Evolutionary conservation across 2,113 vertebrate species (phyloP).

Genomic region (Leucopsar rothschildi): DNA sequence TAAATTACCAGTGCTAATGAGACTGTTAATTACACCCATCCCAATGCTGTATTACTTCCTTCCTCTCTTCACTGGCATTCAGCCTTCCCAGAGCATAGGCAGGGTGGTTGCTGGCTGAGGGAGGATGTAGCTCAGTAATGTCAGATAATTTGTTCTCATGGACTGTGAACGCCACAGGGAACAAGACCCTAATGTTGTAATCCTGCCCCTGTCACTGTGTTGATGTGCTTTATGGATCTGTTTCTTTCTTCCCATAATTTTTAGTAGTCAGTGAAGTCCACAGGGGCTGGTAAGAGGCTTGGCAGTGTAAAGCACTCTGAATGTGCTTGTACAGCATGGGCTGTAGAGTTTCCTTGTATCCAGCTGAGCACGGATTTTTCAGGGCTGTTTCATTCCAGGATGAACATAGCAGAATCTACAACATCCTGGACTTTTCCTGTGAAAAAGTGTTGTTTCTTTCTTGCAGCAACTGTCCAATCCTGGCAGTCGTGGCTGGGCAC

Average conservation of each 20-base stretch:
- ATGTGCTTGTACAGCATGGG: not conserved
- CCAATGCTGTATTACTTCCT: not conserved
- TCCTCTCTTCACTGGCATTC: not conserved
- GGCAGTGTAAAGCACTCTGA: not conserved
- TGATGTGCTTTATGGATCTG: not conserved
- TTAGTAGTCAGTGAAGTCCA: not conserved
- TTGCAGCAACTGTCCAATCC: not conserved
- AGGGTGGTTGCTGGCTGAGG: not conserved
- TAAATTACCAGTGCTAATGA: not conserved
- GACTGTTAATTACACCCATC: not conserved
- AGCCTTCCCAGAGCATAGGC: not conserved
- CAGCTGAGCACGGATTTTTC: not conserved
- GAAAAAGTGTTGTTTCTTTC: not conserved
- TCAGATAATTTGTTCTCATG: not conserved
- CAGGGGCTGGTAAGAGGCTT: not conserved
- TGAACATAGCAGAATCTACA: not conserved
- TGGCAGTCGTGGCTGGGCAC: rapidly evolving
- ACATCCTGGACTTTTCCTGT: not conserved
- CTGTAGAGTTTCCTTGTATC: not conserved
- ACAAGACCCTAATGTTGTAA: not conserved
- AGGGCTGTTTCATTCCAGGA: not conserved
- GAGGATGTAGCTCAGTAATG: not conserved
- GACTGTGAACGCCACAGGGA: not conserved
- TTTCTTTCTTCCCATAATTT: not conserved
- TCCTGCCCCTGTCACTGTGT: not conserved